A percentile compares a stretch with the other conserved stretches of the same genome.
These are phyloP conservation scores for Phortica magna DNA, from an alignment of 2,888 invertebrate genomes.

Conservation along the genomic window DNA sequence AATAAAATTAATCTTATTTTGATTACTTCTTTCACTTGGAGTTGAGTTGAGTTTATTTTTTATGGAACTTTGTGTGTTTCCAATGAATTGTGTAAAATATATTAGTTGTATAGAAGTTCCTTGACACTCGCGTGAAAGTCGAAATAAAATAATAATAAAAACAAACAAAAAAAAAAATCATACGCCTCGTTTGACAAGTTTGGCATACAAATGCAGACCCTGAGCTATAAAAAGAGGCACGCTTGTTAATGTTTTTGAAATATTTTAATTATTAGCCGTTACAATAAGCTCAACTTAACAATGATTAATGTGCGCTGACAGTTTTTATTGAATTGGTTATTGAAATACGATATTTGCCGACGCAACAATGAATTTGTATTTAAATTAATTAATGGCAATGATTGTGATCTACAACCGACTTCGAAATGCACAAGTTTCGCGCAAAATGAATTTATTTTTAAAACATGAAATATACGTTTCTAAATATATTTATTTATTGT, in stretches of 20 bases:
- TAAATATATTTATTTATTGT: neutral
- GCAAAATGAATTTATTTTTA: conserved; percentile 41
- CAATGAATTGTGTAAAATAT: neutral
- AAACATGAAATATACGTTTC: conserved; percentile 35
- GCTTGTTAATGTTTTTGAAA: neutral
- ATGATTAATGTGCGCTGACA: neutral
- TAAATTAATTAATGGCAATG: conserved; percentile 71
- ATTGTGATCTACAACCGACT: conserved; percentile 66
- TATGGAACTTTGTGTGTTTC: conserved; percentile 44
- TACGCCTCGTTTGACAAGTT: neutral
- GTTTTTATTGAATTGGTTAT: conserved; percentile 67
- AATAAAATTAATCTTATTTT: conserved; percentile 55
- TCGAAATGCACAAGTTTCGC: neutral
- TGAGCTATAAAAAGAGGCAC: neutral
- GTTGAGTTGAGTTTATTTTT: conserved; percentile 28
- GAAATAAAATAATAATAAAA: neutral
- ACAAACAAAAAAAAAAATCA: neutral
- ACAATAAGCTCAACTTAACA: neutral
- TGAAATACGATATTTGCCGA: conserved; percentile 67
- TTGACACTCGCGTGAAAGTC: neutral
- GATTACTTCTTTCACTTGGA: conserved; percentile 11
- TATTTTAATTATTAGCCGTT: neutral
- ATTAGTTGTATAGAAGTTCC: neutral
- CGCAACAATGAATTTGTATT: conserved; percentile 47
- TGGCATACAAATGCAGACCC: neutral